Percentiles rank a stretch among this genome's conserved stretches.
Evolutionary conservation across 2,113 vertebrate genomes (phyloP).

Genomic region (Copsychus sechellarum): DNA sequence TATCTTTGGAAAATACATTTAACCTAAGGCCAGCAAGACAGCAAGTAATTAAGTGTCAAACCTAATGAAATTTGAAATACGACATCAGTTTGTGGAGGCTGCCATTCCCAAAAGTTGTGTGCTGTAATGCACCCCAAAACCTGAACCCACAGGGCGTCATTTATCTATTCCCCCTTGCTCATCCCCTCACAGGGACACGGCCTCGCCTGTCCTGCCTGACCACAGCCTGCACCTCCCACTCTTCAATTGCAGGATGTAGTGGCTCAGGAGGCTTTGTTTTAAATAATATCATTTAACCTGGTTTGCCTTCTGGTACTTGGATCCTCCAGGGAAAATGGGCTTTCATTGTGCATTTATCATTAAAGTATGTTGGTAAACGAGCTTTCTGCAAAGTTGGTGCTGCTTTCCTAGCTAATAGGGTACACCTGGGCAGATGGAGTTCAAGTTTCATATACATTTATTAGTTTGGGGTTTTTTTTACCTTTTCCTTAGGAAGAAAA

Average conservation of each 20-base stretch:
- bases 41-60: neutral
- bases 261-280: neutral
- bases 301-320: neutral
- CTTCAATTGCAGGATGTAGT: neutral
- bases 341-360: neutral
- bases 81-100: neutral
- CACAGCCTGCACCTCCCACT: accelerated
- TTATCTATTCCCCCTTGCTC: accelerated
- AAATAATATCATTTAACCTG: neutral
- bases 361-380: neutral
- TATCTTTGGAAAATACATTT: neutral
- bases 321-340: neutral
- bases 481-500: neutral
- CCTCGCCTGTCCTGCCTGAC: neutral
- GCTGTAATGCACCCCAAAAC: neutral
- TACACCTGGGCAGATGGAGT: neutral
- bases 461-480: neutral
- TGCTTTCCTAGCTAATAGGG: neutral
- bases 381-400: neutral
- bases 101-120: neutral
- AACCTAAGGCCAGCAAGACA: neutral
- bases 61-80: neutral
- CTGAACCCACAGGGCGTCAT: accelerated
- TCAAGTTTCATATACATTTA: neutral
- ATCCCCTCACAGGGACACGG: accelerated